These are phyloP conservation scores for Leptoteleia sp. DNA, from an alignment of 1,140 invertebrate species.

Conservation along the genomic window DNA sequence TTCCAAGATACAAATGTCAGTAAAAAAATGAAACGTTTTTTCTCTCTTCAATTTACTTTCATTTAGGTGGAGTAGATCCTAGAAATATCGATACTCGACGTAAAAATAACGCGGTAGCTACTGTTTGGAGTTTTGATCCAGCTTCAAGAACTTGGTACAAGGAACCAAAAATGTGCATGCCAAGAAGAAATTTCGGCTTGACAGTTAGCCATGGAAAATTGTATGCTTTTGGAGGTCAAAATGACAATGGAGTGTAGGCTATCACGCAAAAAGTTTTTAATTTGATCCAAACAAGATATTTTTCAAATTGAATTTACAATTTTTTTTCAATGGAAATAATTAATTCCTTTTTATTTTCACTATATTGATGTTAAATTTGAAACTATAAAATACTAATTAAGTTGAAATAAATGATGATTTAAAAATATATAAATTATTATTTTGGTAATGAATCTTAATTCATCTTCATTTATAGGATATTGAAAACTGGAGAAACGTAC, in stretches of 20 bases:
- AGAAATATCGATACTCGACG: slow-evolving; percentile 81
- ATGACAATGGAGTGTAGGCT: slow-evolving; percentile 81
- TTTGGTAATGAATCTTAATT: slow-evolving; percentile 4
- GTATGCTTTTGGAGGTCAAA: slow-evolving; percentile 84
- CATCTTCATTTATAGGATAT: slow-evolving; percentile 74
- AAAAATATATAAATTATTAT: too few species aligned
- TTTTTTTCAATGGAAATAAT: too few species aligned
- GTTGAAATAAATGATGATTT: too few species aligned
- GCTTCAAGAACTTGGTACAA: slow-evolving; percentile 82
- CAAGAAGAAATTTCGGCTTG: slow-evolving; percentile 84
- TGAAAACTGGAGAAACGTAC: slow-evolving; percentile 83
- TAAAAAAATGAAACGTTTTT: background rate
- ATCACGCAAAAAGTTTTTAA: too few species aligned
- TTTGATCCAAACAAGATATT: too few species aligned
- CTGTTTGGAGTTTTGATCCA: slow-evolving; percentile 85
- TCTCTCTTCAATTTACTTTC: slow-evolving; percentile 6
- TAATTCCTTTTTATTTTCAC: too few species aligned
- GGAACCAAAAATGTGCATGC: slow-evolving; percentile 81
- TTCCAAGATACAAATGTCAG: slow-evolving; percentile 12
- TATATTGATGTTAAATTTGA: too few species aligned
- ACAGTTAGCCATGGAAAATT: slow-evolving; percentile 82
- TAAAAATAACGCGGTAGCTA: slow-evolving; percentile 82
- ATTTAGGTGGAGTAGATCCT: slow-evolving; percentile 83
- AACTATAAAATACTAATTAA: too few species aligned
- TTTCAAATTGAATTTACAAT: too few species aligned